Evolutionary conservation across 2,797 vertebrate genomes (phyloP).

Genomic region (Pitangus sulphuratus): DNA sequence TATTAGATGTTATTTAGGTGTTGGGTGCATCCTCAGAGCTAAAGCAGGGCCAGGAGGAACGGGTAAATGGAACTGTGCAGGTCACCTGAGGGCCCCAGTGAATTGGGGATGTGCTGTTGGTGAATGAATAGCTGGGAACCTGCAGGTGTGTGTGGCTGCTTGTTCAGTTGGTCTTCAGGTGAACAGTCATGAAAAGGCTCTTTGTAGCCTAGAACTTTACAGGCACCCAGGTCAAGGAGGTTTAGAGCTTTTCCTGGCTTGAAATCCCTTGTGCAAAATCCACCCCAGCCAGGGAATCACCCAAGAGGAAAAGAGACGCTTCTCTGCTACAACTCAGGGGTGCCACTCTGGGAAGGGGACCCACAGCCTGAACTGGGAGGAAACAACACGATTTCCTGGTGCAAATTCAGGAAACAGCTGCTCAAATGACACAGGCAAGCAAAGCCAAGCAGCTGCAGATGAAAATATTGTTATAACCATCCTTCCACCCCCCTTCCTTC

Average conservation of each 20-base stretch:
- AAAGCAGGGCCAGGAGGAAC: not conserved
- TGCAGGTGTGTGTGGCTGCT: not conserved
- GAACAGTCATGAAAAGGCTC: not conserved
- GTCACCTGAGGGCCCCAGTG: not conserved
- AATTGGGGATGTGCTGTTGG: not conserved
- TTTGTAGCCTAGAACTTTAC: not conserved
- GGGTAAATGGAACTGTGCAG: not conserved
- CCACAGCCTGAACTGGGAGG: not conserved
- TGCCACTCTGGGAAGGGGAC: not conserved
- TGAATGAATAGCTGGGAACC: fast-evolving
- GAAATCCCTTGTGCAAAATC: not conserved
- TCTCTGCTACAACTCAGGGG: not conserved
- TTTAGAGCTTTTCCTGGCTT: not conserved
- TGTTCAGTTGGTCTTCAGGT: not conserved
- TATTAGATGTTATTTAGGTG: not conserved
- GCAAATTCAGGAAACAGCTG: not conserved
- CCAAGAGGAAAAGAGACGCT: not conserved
- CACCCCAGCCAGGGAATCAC: not conserved
- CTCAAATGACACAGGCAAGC: not conserved
- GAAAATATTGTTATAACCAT: not conserved
- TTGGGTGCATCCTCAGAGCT: not conserved
- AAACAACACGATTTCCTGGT: not conserved
- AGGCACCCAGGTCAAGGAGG: not conserved
- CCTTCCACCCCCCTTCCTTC: not conserved
- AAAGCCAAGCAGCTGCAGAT: not conserved